Base-by-base conservation (phyloP, 2,888 invertebrate species). In the Perizoma flavofasciatum region DNA sequence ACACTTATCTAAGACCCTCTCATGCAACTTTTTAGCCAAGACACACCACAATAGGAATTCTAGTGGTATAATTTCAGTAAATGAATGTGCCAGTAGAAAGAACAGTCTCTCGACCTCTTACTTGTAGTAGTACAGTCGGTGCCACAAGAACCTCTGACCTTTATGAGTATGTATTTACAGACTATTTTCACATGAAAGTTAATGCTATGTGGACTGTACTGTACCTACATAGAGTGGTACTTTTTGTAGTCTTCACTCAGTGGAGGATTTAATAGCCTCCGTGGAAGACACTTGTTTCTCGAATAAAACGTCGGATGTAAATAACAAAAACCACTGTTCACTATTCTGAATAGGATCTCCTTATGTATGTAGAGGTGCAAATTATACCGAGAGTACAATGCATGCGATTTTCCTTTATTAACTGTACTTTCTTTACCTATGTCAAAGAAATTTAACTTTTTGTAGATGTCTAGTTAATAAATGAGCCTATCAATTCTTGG, bases 241-340 rank as follows among this genome's bases (percentile, higher is more conserved):
- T 72, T 64, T 61, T 71, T 67, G 67, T 59, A 63, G 60, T 70
- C 65, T 46, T 65, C 66, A 66, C 61, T 54, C 66, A 48, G 59
- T 77, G 66, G 59, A 84, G 82, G 68, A 74, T 77, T 70, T 83
- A 84, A 84, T 82, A 75, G 75, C 77, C 73, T 76, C 78, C 77
- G 67, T 61, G 62, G 69, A 69, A 72, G 74, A 75, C 74, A 75
- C 75, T 80, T 75, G 71, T 73, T 71, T 70, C 67, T 55, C 39
- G 68, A 76, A 75, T 71, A 64, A 22, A 22, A 22, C 60, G 61
- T 46, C 61, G 44, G 66, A 65, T 39, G 43, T 64, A 40, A 65
- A 67, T 57, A 65, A 68, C 61, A 63, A 50, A 43, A 65, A 66
- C 59, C 45, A 49, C 60, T 68, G 61, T 56, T 59, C 61, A 64